Evolutionary conservation across 2,113 vertebrate genomes (phyloP).

Genomic region (Scartelaos histophorus): DNA sequence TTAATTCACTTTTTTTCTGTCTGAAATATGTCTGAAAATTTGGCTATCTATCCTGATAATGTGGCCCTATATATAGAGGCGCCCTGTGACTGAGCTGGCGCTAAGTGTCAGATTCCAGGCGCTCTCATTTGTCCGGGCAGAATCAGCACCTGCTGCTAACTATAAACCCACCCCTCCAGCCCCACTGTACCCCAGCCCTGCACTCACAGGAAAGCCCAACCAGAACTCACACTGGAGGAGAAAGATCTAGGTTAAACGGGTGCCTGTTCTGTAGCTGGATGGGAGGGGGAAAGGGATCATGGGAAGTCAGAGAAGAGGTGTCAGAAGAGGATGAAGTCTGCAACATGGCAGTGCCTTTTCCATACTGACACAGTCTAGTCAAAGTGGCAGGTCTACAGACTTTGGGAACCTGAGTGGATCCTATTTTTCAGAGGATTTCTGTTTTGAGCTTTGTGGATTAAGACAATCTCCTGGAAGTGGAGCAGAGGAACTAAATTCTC

Average conservation of each 20-base stretch:
- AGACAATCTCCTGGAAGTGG: constrained; percentile 46
- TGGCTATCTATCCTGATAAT: constrained; percentile 68
- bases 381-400: constrained; percentile 23
- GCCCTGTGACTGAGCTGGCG: constrained; percentile 77
- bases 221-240: constrained; percentile 57
- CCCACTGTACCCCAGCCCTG: constrained; percentile 47
- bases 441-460: constrained; percentile 36
- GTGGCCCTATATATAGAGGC: constrained; percentile 83
- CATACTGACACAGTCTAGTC: constrained; percentile 42
- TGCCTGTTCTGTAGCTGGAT: constrained; percentile 46
- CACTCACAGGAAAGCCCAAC: constrained; percentile 55
- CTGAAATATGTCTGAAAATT: constrained; percentile 34
- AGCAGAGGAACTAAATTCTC: constrained; percentile 47
- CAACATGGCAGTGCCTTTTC: constrained; percentile 48
- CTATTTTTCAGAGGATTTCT: constrained; percentile 2
- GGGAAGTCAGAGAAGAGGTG: constrained; percentile 37
- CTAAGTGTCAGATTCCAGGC: constrained; percentile 81
- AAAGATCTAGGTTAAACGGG: constrained; percentile 56
- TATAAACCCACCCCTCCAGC: constrained; percentile 68
- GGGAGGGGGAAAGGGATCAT: constrained; percentile 64
- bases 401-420: constrained; percentile 33
- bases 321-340: constrained; percentile 49
- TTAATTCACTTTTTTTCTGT: constrained; percentile 30
- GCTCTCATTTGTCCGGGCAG: constrained; percentile 69
- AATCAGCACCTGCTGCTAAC: constrained; percentile 85